Evolutionary conservation across 2,888 invertebrate genomes (phyloP), one percentile per base, ranked within the genome.

Genomic region (Cheilosia grossa): DNA sequence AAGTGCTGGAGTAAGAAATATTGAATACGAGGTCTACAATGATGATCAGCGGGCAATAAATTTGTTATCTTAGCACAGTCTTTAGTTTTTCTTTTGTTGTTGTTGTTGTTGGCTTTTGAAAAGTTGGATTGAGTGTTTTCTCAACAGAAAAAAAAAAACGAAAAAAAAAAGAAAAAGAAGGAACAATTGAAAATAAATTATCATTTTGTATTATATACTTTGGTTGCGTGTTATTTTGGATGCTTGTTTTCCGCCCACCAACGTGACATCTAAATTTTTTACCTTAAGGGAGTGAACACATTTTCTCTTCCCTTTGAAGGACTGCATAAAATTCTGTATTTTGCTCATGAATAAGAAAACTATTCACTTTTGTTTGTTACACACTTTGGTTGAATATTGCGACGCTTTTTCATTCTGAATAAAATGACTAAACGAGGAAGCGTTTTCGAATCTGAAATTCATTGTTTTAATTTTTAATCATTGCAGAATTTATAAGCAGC

Each of bases 1-100:
- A 59, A 70, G 44, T 59, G 53, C 64, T 77, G 70, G 64, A 77
- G 53, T 75, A 75, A 69, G 53, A 81, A 75, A 69, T 75, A 70
- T 67, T 64, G 51, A 75, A 56, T 42, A 51, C 21, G 10, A 21
- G 63, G 15, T 64, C 21, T 64, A 6, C 7, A 21, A 64, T 13
- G 21, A 33, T 15, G 21, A 59, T 59, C 42, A 33, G 44, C 27
- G 47, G 47, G 27, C 24, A 13, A 53, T 47, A 47, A 63, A 19
- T 30, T 61, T 37, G 30, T 59, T 67, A n/a, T 58, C 30, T 61
- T 59, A 54, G 53, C 67, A 54, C 54, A 63, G 63, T 47, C 15
- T 19, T 49, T 21, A 49, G 19, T 49, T 37, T 19, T 51, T 24
- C 15, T 67, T 54, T 77, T 27, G 19, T 33, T 42, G 2, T 37